phyloP scores from a whole-genome alignment of 2,797 vertebrate genomes.

The Sphenodon punctatus region DNA sequence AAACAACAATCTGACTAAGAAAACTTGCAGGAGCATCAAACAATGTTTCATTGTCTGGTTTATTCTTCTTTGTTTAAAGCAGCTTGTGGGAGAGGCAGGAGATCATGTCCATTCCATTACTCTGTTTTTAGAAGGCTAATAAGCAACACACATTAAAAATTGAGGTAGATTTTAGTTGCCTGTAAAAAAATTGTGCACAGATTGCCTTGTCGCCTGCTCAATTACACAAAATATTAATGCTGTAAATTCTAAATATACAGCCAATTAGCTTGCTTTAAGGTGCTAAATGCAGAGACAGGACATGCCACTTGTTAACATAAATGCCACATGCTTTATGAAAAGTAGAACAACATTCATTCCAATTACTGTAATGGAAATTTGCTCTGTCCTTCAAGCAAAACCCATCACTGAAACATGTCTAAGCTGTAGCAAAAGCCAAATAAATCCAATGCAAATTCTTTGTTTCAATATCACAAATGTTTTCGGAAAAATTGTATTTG shows the following conservation, averaged over 20 bases:
- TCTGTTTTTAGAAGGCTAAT: not conserved
- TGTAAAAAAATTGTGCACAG: conserved; percentile 15
- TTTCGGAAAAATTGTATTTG: conserved; percentile 31
- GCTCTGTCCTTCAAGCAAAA: conserved; percentile 58
- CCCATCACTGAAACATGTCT: conserved; percentile 34
- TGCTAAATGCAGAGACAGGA: conserved; percentile 52
- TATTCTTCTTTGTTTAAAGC: conserved; percentile 60
- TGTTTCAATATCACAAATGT: conserved; percentile 22
- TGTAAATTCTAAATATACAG: conserved; percentile 25
- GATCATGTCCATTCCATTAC: conserved; percentile 48
- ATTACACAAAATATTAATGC: conserved; percentile 55
- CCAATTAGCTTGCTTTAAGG: conserved; percentile 60
- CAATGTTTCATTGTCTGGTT: conserved; percentile 59
- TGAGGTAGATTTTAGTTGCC: conserved; percentile 31
- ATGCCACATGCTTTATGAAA: conserved; percentile 45
- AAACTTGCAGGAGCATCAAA: conserved; percentile 52
- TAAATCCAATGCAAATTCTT: conserved; percentile 26
- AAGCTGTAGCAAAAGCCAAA: conserved; percentile 45
- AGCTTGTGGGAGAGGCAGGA: conserved; percentile 42
- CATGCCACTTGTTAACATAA: conserved; percentile 54
- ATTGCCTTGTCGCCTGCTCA: conserved; percentile 59
- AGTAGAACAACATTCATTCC: conserved; percentile 54
- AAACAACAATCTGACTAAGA: conserved; percentile 30
- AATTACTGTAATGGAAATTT: conserved; percentile 44
- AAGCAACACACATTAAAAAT: conserved; percentile 20